Percentiles rank a stretch among this genome's conserved stretches.
Conservation (phyloP, 2,113 vertebrate genomes). For the Tympanuchus pallidicinctus region DNA sequence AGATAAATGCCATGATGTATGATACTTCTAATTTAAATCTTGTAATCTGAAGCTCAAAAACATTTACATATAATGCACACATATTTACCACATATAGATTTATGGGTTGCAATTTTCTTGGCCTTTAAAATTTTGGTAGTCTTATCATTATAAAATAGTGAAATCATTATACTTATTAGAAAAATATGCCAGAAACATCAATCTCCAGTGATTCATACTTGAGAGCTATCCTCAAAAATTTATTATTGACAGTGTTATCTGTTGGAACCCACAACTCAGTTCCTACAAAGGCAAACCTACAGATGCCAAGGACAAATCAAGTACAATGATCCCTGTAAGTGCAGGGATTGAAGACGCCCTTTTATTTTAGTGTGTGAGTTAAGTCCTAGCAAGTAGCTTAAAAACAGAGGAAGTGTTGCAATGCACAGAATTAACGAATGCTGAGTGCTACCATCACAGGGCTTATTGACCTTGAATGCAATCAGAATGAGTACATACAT, state of each 20-base stretch:
- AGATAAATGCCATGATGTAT: background rate
- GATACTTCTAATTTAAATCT: background rate
- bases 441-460: background rate
- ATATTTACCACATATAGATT: background rate
- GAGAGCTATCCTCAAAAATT: background rate
- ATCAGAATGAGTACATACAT: background rate
- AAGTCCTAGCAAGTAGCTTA: background rate
- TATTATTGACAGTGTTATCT: background rate
- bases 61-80: background rate
- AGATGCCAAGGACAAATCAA: background rate
- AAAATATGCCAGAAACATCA: background rate
- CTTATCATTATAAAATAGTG: background rate
- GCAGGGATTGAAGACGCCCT: background rate
- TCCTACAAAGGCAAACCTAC: background rate
- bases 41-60: background rate
- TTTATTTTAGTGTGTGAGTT: background rate
- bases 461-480: background rate
- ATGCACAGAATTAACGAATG: background rate
- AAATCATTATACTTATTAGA: conserved; percentile 31
- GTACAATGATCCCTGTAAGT: background rate
- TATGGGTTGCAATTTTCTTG: background rate
- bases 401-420: background rate
- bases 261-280: background rate
- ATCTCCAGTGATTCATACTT: background rate
- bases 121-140: background rate